A percentile compares a stretch with the other conserved stretches of the same genome.
phyloP scores from a whole-genome alignment of 2,888 invertebrate genomes.

The Acanthosoma haemorrhoidale region DNA sequence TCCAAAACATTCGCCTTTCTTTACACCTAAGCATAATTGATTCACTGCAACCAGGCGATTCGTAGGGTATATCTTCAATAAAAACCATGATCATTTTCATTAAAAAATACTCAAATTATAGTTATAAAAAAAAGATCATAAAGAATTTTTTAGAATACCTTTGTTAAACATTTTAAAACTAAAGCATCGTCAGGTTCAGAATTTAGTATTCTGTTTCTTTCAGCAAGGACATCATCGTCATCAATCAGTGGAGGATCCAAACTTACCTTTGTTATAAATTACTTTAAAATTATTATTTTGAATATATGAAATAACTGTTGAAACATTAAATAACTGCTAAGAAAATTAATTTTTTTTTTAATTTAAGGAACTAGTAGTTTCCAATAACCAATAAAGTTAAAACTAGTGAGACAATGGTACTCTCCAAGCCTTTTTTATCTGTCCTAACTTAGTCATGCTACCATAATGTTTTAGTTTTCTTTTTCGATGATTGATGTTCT shows the following conservation, averaged over 20 bases:
- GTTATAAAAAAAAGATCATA: not conserved
- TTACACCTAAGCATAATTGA: conserved; percentile 56
- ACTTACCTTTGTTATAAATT: conserved; percentile 23
- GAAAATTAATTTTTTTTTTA: too few species aligned
- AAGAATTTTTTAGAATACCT: conserved; percentile 42
- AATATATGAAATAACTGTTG: too few species aligned
- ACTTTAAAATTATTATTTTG: not conserved
- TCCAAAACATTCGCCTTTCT: conserved; percentile 72
- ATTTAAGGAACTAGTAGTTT: too few species aligned
- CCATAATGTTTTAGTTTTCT: too few species aligned
- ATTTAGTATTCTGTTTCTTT: conserved; percentile 35
- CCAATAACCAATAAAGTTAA: too few species aligned
- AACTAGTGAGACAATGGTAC: too few species aligned
- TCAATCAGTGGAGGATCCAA: conserved; percentile 30
- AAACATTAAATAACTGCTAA: too few species aligned
- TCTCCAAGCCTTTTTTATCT: too few species aligned
- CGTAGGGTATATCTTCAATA: conserved; percentile 29
- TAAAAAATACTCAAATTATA: not conserved
- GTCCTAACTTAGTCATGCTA: too few species aligned
- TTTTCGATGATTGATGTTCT: too few species aligned
- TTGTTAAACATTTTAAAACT: conserved; percentile 52
- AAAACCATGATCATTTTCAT: not conserved
- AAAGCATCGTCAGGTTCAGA: conserved; percentile 48
- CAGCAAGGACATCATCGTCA: conserved; percentile 36
- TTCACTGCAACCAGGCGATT: conserved; percentile 50